Percentiles rank a stretch among this genome's conserved stretches.
These are phyloP conservation scores for Rhea pennata DNA, from an alignment of 2,113 vertebrate genomes.

Conservation along the genomic window DNA sequence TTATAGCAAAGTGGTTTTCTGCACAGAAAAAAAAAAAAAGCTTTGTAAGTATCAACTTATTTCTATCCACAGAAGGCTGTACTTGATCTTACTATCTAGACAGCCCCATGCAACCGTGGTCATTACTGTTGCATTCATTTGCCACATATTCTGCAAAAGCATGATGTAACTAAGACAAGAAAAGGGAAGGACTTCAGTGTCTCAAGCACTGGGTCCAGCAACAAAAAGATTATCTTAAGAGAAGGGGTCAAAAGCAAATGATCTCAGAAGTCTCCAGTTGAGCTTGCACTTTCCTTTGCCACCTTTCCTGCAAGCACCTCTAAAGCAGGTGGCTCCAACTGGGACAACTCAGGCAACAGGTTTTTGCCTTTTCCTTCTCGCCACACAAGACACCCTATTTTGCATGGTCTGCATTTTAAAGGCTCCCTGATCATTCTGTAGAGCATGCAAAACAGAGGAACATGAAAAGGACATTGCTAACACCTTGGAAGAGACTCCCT, in stretches of 20 bases:
- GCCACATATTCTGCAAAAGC: not conserved
- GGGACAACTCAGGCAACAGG: not conserved
- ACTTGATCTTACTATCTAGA: not conserved
- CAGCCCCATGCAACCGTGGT: not conserved
- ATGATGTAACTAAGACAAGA: accelerated
- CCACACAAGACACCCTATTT: accelerated
- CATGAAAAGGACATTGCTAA: not conserved
- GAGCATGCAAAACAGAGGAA: not conserved
- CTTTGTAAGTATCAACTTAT: not conserved
- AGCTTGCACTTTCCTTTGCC: not conserved
- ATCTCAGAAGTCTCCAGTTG: not conserved
- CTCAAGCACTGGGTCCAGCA: not conserved
- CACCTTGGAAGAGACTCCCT: not conserved
- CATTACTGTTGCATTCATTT: not conserved
- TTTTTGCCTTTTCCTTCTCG: not conserved
- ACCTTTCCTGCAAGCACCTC: not conserved
- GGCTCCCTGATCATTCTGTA: not conserved
- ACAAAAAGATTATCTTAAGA: not conserved
- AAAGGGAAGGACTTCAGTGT: not conserved
- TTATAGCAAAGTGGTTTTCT: not conserved
- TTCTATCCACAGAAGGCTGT: not conserved
- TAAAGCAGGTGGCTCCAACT: not conserved
- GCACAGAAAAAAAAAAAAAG: not conserved
- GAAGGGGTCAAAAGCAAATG: not conserved
- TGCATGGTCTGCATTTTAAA: accelerated